These are phyloP conservation scores for Nezara viridula DNA, from an alignment of 2,888 invertebrate genomes.

Conservation along the genomic window DNA sequence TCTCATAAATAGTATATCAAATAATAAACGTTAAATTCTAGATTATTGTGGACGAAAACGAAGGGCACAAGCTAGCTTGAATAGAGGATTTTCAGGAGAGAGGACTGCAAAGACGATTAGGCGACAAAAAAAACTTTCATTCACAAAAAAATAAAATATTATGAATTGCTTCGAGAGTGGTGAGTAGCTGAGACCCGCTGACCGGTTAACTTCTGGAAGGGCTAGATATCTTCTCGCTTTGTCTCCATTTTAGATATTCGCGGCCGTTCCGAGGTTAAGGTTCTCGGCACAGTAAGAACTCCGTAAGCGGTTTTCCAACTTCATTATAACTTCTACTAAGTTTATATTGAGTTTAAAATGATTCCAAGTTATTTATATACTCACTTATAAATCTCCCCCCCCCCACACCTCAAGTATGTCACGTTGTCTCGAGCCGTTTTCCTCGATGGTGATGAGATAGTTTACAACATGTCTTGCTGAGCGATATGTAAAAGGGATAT, in stretches of 20 bases:
- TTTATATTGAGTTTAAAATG: slow-evolving; percentile 28
- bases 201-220: background rate
- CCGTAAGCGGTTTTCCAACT: slow-evolving; percentile 32
- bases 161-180: too few relatives aligned
- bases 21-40: too few relatives aligned
- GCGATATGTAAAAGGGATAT: background rate
- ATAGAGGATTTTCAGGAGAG: too few relatives aligned
- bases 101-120: too few relatives aligned
- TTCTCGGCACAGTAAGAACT: background rate
- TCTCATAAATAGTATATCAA: too few relatives aligned
- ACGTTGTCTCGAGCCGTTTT: background rate
- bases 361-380: slow-evolving; percentile 26
- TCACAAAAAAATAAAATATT: too few relatives aligned
- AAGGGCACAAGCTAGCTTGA: too few relatives aligned
- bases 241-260: slow-evolving; percentile 9
- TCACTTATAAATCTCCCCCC: slow-evolving; percentile 3
- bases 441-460: background rate
- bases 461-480: background rate
- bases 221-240: background rate
- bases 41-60: too few relatives aligned
- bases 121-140: too few relatives aligned
- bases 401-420: background rate
- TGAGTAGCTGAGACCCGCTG: background rate
- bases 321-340: slow-evolving; percentile 31
- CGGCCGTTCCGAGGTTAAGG: background rate